Evolutionary conservation across 2,797 vertebrate species (phyloP).

Genomic region (Emys orbicularis): DNA sequence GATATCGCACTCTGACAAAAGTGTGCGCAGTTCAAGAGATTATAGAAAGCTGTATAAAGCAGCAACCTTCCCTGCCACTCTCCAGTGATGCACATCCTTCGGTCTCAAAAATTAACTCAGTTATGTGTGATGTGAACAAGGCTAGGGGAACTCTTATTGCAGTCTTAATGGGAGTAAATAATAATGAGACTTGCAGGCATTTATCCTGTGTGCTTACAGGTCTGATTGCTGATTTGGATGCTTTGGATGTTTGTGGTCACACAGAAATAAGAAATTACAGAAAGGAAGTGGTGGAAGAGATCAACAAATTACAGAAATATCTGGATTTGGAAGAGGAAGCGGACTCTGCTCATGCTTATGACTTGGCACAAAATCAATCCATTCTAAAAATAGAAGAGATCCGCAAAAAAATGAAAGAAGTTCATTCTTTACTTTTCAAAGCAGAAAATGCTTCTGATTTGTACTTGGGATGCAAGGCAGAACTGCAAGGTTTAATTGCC

Average conservation of each 20-base stretch:
- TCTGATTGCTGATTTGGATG: conserved; percentile 94
- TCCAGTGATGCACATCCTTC: conserved; percentile 91
- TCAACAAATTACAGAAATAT: conserved; percentile 93
- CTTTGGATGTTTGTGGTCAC: conserved; percentile 93
- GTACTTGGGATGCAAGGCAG: conserved; percentile 88
- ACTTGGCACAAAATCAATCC: conserved; percentile 93
- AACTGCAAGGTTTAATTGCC: conserved; percentile 92
- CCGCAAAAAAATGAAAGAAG: conserved; percentile 87
- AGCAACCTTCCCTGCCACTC: conserved; percentile 92
- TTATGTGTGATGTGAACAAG: conserved; percentile 94
- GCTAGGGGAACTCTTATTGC: conserved; percentile 92
- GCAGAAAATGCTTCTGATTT: conserved; percentile 87
- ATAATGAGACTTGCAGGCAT: conserved; percentile 92
- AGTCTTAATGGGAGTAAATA: conserved; percentile 92
- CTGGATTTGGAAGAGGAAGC: conserved; percentile 96
- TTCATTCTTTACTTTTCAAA: conserved; percentile 87
- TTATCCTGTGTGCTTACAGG: conserved; percentile 94
- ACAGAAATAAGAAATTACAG: conserved; percentile 94
- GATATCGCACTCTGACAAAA: conserved; percentile 92
- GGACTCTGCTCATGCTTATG: conserved; percentile 88
- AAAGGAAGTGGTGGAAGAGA: conserved; percentile 96
- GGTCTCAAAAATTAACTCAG: conserved; percentile 92
- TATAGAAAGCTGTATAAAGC: conserved; percentile 88
- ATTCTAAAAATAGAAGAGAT: conserved; percentile 95
- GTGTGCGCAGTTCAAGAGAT: conserved; percentile 95